Conservation (phyloP, 2,888 invertebrate genomes). For the Notodonta ziczac region DNA sequence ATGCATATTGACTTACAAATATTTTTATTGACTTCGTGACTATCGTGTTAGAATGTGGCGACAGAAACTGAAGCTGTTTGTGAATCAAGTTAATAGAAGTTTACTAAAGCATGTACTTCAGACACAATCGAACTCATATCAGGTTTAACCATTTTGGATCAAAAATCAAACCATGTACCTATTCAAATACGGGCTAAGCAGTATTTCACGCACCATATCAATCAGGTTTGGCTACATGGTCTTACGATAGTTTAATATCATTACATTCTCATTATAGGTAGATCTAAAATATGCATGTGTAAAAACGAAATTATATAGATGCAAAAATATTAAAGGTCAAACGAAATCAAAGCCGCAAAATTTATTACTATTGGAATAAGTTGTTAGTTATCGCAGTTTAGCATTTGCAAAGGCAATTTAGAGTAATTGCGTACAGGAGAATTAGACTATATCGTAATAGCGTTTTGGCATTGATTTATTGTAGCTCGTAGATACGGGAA, state of each 20-base stretch:
- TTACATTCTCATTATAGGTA: too few relatives aligned
- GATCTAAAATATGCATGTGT: neutral
- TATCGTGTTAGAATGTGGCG: neutral
- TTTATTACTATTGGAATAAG: constrained; percentile 5
- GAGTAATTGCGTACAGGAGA: constrained; percentile 27
- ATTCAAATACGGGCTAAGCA: too few relatives aligned
- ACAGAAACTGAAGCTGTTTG: neutral
- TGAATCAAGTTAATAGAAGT: too few relatives aligned
- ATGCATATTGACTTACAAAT: constrained; percentile 8
- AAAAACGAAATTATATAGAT: neutral
- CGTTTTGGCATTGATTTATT: constrained; percentile 36
- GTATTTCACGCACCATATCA: too few relatives aligned
- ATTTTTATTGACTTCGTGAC: neutral
- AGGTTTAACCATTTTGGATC: too few relatives aligned
- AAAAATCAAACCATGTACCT: too few relatives aligned
- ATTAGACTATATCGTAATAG: constrained; percentile 28
- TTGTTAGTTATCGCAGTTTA: constrained; percentile 17
- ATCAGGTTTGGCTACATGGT: too few relatives aligned
- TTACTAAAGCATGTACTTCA: too few relatives aligned
- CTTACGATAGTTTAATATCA: too few relatives aligned
- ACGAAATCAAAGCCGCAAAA: neutral
- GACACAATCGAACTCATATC: too few relatives aligned
- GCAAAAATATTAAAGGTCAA: neutral
- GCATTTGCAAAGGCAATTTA: constrained; percentile 33
- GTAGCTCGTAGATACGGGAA: constrained; percentile 22